Base-by-base conservation (phyloP, 2,113 vertebrate genomes). In the Mastomys natalensis region DNA sequence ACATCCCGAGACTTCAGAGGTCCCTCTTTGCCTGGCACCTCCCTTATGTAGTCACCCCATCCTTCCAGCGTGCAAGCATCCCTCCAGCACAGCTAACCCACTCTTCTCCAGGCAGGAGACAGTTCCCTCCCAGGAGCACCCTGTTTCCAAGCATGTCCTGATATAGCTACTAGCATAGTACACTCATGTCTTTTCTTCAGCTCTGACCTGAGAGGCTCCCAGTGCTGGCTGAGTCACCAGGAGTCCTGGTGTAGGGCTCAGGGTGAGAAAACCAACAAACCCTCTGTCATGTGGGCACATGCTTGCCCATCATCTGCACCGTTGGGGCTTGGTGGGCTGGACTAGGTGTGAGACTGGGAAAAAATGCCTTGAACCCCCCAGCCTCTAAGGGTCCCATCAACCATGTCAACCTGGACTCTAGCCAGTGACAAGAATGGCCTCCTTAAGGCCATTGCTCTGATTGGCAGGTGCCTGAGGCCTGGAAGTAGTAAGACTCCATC, bases 41-140 rank as follows among this genome's bases (percentile, higher is more conserved):
- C 55, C 4, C 3, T 0, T 19, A 0, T 0, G 45, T 34, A 10
- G 0, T 4, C 48, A 22, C 24, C 6, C 5, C 19, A 2, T 40
- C 8, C n/a, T 34, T 3, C 17, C 55, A 6, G 26, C 2, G 1
- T n/a, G 8, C 76, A 7, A 40, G 48, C 1, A 0, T 58, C 87
- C 12, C 5, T 45, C 53, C 53, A 40, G 34, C 2, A 17, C 10
- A 53, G 5, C 48, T 48, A 43, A 22, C 5, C 26, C 13, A 43
- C 55, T 43, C 2, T 87, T 34, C 73, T 7, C 4, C 3, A 2
- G 90, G 60, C n/a, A 22, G n/a, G 19, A 87, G 62, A 51, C 40
- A n/a, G 86, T 40, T 77, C 45, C 17, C 17, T 73, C 19, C 26
- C 73, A 37, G 7, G 62, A 60, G 55, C 6, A 15, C 90, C 24